Base-by-base conservation (phyloP, 2,888 invertebrate species). In the Acholoe squamosa region DNA sequence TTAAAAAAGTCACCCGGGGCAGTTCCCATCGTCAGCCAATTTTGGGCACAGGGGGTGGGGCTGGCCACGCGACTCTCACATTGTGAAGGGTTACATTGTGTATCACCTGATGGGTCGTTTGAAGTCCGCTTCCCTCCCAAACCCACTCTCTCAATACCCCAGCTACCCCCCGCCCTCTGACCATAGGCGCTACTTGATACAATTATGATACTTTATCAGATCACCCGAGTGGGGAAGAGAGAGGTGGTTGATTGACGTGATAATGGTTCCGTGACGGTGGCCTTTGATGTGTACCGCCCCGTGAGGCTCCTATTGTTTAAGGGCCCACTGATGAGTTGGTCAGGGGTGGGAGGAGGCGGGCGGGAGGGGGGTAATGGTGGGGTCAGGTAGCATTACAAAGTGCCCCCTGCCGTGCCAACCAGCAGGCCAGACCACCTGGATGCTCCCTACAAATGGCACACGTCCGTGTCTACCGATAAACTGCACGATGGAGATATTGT, bases 171-270 rank as follows among this genome's bases (percentile, higher is more conserved):
- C 19, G 10, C 84, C 43, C 43, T 43, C 43, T 43, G 43, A 43
- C 43, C 43, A 43, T 43, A 25, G n/a, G 84, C 31, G 54, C n/a
- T 31, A 56, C 28, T 51, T 54, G 80, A 86, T 52, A 56, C 86
- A 86, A 86, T 86, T 86, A 86, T 86, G 86, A 86, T 86, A 86
- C 56, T 86, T 86, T 56, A 86, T 86, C 86, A 31, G 54, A 54
- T 86, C 86, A 86, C 28, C 14, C 54, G 84, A 43, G 43, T 84
- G 34, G 52, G 16, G 14, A 31, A 54, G 1, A 19, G 31, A 54
- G 86, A 28, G 31, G 22, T 25, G 86, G 22, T 33, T 84, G 84
- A 84, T 51, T 84, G 84, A 84, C 84, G 51, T 52, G 86, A 33
- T 52, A 54, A 86, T 56, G n/a, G 43, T 43, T 16, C 80, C 80